Evolutionary conservation across 2,113 vertebrate genomes (phyloP).

Genomic region (Xiphorhynchus elegans): DNA sequence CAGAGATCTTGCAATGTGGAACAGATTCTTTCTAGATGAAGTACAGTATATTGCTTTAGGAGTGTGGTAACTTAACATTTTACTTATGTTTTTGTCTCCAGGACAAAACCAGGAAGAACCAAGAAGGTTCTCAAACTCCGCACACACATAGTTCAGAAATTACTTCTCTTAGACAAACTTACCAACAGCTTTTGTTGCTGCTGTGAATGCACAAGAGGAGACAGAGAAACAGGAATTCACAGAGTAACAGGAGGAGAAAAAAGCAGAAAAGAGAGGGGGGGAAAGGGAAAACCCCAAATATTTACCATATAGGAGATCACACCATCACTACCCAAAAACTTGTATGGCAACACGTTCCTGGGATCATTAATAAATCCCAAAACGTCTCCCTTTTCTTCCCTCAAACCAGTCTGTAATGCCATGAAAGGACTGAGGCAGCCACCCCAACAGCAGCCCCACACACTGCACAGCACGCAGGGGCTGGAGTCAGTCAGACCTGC

Average conservation of each 20-base stretch:
- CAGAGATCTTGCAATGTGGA: background rate
- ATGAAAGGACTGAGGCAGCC: background rate
- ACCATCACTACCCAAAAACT: background rate
- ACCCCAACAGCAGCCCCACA: background rate
- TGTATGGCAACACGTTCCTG: background rate
- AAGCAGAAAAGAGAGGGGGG: background rate
- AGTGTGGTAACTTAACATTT: background rate
- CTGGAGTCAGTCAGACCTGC: background rate
- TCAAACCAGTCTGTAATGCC: background rate
- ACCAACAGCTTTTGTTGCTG: background rate
- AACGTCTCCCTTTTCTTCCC: background rate
- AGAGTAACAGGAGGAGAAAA: background rate
- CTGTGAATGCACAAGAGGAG: background rate
- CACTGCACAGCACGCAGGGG: background rate
- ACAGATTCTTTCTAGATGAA: constrained; percentile 48
- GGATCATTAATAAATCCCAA: background rate
- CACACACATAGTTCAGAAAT: background rate
- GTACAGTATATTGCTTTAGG: constrained; percentile 4
- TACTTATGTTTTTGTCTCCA: background rate
- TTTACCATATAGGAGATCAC: background rate
- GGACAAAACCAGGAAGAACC: background rate
- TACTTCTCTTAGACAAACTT: background rate
- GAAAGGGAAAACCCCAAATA: background rate
- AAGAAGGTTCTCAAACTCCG: background rate
- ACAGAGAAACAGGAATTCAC: background rate